Conservation (phyloP, 2,888 invertebrate genomes). For the Ypsolopha sequella region DNA sequence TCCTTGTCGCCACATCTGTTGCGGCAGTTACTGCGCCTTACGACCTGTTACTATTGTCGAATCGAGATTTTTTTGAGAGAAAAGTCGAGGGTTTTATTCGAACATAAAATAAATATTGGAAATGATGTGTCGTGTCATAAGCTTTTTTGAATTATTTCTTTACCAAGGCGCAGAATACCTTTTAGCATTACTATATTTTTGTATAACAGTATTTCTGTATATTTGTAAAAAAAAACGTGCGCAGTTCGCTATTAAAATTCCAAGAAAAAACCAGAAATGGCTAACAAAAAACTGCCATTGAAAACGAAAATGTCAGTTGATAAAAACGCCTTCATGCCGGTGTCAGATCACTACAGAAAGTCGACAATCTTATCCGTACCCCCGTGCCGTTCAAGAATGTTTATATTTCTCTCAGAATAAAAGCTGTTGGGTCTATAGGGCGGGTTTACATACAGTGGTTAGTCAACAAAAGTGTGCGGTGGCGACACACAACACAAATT, state of each 20-base stretch:
- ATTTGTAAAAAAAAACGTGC: neutral
- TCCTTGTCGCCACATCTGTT: conserved; percentile 29
- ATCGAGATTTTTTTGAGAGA: neutral
- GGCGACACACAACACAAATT: neutral
- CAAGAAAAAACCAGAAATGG: neutral
- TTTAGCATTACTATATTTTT: too few relatives aligned
- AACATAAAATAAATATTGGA: too few relatives aligned
- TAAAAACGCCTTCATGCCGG: neutral
- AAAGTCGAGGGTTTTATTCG: neutral
- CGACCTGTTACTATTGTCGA: neutral
- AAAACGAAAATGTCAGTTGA: conserved; percentile 1
- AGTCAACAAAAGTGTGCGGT: neutral
- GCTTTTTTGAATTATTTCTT: too few relatives aligned
- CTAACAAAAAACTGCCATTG: neutral
- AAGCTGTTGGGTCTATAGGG: too few relatives aligned
- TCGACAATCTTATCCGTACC: neutral
- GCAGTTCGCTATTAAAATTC: neutral
- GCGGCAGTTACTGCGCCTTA: conserved; percentile 20
- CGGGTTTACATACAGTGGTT: too few relatives aligned
- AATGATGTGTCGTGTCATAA: too few relatives aligned
- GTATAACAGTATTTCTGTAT: neutral
- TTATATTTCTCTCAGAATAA: neutral
- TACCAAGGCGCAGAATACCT: too few relatives aligned
- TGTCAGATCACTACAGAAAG: neutral
- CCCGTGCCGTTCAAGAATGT: neutral